Percentiles rank a stretch among this genome's conserved stretches.
Conservation (phyloP, 2,888 invertebrate genomes). For the Noctua pronuba region DNA sequence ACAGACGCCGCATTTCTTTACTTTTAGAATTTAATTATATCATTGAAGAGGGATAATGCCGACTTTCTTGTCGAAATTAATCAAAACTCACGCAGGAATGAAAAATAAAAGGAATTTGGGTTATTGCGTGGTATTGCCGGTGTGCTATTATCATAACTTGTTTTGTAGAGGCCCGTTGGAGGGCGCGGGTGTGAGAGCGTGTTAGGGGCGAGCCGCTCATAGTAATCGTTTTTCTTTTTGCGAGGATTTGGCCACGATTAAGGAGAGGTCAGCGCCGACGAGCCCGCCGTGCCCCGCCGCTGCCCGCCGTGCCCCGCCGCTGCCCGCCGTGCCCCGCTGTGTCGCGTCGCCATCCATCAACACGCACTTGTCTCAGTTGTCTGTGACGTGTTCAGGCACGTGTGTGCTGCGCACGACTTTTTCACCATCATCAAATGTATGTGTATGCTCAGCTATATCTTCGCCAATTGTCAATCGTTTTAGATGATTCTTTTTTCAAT, state of each 20-base stretch:
- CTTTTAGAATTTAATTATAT: slow-evolving; percentile 71
- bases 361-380: too few relatives aligned
- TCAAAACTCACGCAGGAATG: slow-evolving; percentile 63
- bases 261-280: slow-evolving; percentile 30
- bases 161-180: slow-evolving; percentile 23
- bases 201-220: background rate
- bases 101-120: slow-evolving; percentile 66
- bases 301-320: too few relatives aligned
- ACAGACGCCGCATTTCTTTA: slow-evolving; percentile 60
- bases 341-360: background rate
- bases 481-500: too few relatives aligned
- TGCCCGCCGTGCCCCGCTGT: too few relatives aligned
- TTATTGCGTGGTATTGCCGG: slow-evolving; percentile 48
- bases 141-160: slow-evolving; percentile 60
- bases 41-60: slow-evolving; percentile 66
- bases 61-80: slow-evolving; percentile 70
- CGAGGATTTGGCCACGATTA: slow-evolving; percentile 35
- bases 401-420: background rate
- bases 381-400: background rate
- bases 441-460: too few relatives aligned
- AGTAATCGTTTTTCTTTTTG: slow-evolving; percentile 49
- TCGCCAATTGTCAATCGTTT: too few relatives aligned
- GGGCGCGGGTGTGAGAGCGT: background rate
- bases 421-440: background rate
- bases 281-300: background rate